Conservation (phyloP, 2,888 invertebrate genomes). For the Cerceris ruficornis region DNA sequence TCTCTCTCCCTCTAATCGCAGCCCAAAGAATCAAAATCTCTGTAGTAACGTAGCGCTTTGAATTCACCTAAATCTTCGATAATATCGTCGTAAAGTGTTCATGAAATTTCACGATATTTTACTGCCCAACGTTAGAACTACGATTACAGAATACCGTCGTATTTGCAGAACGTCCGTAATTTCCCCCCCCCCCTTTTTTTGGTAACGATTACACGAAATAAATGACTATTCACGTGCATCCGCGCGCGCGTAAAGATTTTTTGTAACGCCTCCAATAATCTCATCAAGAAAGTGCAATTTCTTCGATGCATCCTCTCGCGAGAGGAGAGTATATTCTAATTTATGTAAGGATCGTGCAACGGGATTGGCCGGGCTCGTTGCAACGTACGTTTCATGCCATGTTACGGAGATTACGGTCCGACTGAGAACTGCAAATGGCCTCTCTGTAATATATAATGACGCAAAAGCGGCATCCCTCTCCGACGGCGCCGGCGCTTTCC, state of each 20-base stretch:
- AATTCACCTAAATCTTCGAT: too few species aligned
- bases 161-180: too few species aligned
- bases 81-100: too few species aligned
- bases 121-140: too few species aligned
- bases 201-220: neutral
- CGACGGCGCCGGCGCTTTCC: constrained; percentile 39
- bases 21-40: too few species aligned
- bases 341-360: constrained; percentile 48
- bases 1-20: too few species aligned
- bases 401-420: constrained; percentile 46
- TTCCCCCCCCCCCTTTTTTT: too few species aligned
- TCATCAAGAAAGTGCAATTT: constrained; percentile 33
- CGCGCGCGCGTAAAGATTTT: constrained; percentile 4
- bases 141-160: too few species aligned
- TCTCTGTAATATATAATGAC: constrained; percentile 45
- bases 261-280: constrained; percentile 30
- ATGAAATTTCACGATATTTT: too few species aligned
- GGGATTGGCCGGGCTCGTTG: constrained; percentile 40
- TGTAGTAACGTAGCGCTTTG: too few species aligned
- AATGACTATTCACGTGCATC: neutral
- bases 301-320: constrained; percentile 30
- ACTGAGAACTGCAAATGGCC: constrained; percentile 46
- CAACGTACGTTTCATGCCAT: constrained; percentile 35
- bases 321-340: constrained; percentile 42
- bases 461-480: constrained; percentile 36